Evolutionary conservation across 2,888 invertebrate species (phyloP), one percentile per base, ranked within the genome.

Genomic region (Tinea pellionella): DNA sequence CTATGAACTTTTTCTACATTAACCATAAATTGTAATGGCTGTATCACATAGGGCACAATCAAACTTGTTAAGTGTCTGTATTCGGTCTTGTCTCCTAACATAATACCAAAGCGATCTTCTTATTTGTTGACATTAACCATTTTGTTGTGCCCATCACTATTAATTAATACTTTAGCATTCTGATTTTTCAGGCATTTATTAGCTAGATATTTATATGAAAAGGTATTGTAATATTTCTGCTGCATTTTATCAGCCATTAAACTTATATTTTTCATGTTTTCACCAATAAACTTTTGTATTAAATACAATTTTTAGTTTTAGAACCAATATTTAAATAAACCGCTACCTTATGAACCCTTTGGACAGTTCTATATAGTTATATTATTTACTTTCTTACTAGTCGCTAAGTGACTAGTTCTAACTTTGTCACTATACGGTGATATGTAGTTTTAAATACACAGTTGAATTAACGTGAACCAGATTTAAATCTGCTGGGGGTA

Each of bases 261-360:
- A 16, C 84, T 86, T 86, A 87, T 87, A 87, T 87, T 87, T 87
- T 87, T 85, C 87, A 87, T 87, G 87, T 87, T 87, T 87, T 87
- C 87, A 87, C 87, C 87, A 87, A 87, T 87, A 87, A 86, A 87
- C 82, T 84, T 87, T 87, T 87, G 87, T 87, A 87, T 87, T 85
- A 86, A 86, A 87, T 87, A 86, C 85, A 86, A 83, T 80, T 85
- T 86, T 87, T 87, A 87, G 87, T 87, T 87, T 87, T 84, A 86
- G 86, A 86, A 84, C 80, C 81, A 81, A 80, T 81, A 81, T 77
- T 79, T 77, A 78, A 85, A 85, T 82, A 83, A 84, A 85, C 80
- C 79, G 73, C 78, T 80, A 84, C 87, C 86, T 82, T 78, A 24
- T 24, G 77, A 78, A 81, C 80, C 85, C 82, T 70, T 74, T 71